Base-by-base conservation (phyloP, 2,113 vertebrate species). In the Phainopepla nitens region DNA sequence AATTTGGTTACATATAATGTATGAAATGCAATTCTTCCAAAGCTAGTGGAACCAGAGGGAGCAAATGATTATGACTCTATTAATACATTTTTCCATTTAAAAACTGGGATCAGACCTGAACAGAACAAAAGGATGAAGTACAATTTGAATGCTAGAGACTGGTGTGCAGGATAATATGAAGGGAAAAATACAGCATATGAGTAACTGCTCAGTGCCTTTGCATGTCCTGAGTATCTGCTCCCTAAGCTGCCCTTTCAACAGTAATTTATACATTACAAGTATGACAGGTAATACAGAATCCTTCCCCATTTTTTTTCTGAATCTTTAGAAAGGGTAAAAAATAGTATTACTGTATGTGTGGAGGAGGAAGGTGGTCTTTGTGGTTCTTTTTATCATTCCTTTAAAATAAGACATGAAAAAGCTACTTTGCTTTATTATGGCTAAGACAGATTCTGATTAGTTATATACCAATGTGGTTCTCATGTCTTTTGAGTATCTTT, bases 21-120 rank as follows among this genome's bases (percentile, higher is more conserved):
- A 66, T 53, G 49, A 92, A 91, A 88, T 1, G 13, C 71, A 53
- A 15, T 45, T 89, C 76, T 90, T 94, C 87, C 29, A 23, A 88
- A 90, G 88, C 85, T 96, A 87, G 89, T 88, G 90, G 82, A 96
- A 90, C 71, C 76, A 78, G 64, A 78, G 75, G 90, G 71, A 95
- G 28, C 64, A 83, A 92, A 68, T 64, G 47, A 60, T 92, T 96
- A 92, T 58, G 22, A 90, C 11, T 86, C 41, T 66, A 53, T 88
- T 93, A 90, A 93, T 82, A 85, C 17, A 76, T 78, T 87, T 94
- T 96, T 75, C 71, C 56, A 17, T 70, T 93, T 95, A 75, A 93
- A 93, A 95, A 56, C 44, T 60, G 51, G 36, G 64, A 84, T 94
- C 79, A 88, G 82, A 47, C 49, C 54, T 81, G 71, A 92, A 36